These are phyloP conservation scores for Chamaea fasciata DNA, from an alignment of 2,113 vertebrate species.

Conservation along the genomic window DNA sequence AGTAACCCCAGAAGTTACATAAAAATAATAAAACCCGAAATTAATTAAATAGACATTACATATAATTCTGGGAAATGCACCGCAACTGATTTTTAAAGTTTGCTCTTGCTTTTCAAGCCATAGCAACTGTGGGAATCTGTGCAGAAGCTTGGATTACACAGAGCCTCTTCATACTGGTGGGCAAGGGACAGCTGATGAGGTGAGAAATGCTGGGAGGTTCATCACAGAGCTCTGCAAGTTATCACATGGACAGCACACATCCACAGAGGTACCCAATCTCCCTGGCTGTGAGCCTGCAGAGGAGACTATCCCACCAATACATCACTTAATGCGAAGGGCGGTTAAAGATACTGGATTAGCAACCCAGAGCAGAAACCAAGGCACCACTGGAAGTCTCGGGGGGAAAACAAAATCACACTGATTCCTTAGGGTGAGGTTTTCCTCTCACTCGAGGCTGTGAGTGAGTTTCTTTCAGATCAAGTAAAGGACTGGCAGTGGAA, in stretches of 20 bases:
- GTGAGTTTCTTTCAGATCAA: background rate
- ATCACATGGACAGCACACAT: background rate
- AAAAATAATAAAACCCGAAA: background rate
- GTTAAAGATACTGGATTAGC: background rate
- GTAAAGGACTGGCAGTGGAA: background rate
- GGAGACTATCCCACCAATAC: background rate
- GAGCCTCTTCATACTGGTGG: background rate
- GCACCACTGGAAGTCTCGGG: background rate
- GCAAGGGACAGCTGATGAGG: background rate
- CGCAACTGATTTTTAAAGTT: background rate
- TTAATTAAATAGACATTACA: background rate
- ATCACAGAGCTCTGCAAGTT: background rate
- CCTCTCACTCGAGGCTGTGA: background rate
- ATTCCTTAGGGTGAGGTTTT: background rate
- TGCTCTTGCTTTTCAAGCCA: background rate
- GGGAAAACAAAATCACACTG: background rate
- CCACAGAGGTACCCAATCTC: background rate
- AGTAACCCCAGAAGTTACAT: background rate
- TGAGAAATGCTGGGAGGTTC: background rate
- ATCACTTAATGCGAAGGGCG: background rate
- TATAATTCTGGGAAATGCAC: background rate
- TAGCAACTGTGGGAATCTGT: background rate
- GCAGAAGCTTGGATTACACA: background rate
- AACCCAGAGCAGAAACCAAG: background rate
- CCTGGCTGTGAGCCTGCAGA: background rate